Conservation (phyloP, 1,140 invertebrate genomes). For the Microplitis mediator region DNA sequence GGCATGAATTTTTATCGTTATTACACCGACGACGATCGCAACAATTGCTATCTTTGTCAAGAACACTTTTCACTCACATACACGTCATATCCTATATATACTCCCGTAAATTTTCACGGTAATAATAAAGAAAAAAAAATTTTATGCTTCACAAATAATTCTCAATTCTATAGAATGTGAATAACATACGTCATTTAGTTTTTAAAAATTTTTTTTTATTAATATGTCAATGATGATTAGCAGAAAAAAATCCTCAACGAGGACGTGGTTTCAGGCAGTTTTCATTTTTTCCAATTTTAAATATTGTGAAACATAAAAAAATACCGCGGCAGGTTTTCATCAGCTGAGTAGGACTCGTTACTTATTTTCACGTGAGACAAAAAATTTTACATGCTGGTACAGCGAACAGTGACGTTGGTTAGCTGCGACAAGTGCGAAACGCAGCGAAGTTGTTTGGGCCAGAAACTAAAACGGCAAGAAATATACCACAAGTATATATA, state of each 20-base stretch:
- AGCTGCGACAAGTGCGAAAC: conserved; percentile 29
- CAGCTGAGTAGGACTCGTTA: conserved; percentile 5
- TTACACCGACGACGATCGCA: conserved; percentile 24
- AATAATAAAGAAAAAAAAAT: neutral
- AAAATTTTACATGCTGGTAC: conserved; percentile 8
- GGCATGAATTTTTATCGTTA: conserved; percentile 38
- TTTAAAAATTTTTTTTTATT: neutral
- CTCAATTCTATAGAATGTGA: too few species aligned
- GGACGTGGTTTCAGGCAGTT: conserved; percentile 3
- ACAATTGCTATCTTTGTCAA: conserved; percentile 20
- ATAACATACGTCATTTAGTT: neutral
- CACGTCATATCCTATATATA: neutral
- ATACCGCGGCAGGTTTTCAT: conserved; percentile 3
- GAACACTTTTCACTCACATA: neutral
- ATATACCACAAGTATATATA: neutral
- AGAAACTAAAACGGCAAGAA: too few species aligned
- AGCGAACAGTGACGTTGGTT: neutral
- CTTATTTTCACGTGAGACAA: neutral
- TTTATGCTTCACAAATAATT: neutral
- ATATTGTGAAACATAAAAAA: neutral
- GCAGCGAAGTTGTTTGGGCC: conserved; percentile 6
- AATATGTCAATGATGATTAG: conserved; percentile 1
- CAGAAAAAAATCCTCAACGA: neutral
- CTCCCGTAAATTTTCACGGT: neutral
- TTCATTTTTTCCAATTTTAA: neutral